A percentile compares a stretch with the other conserved stretches of the same genome.
These are phyloP conservation scores for Anoura caudifer DNA, from an alignment of 2,113 vertebrate genomes.

Conservation along the genomic window DNA sequence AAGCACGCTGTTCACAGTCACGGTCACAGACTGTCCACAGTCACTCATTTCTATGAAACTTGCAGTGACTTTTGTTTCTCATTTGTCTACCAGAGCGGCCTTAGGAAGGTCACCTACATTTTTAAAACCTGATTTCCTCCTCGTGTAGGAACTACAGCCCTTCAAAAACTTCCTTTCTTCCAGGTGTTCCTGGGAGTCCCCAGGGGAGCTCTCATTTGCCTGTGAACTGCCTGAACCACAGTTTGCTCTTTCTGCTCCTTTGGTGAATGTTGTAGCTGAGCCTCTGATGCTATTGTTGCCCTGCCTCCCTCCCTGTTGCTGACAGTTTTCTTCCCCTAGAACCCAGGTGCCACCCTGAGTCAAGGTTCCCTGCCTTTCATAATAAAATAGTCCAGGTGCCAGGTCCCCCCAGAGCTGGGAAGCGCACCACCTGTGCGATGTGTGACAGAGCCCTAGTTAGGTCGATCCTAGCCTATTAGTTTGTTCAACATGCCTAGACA, in stretches of 20 bases:
- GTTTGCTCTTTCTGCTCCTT: neutral
- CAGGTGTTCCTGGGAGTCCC: neutral
- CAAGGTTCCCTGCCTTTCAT: neutral
- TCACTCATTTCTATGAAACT: neutral
- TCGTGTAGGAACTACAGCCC: neutral
- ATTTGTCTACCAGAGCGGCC: neutral
- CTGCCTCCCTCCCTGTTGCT: neutral
- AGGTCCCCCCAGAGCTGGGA: neutral
- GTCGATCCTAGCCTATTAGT: neutral
- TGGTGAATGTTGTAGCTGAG: neutral
- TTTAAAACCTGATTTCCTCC: neutral
- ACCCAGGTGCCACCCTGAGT: neutral
- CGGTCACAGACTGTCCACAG: neutral
- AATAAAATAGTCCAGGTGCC: neutral
- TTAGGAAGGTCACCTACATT: neutral
- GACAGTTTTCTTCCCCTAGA: neutral
- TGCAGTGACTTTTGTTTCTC: neutral
- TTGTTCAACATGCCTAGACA: neutral
- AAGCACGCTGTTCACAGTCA: neutral
- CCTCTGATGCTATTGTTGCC: neutral
- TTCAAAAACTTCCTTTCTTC: neutral
- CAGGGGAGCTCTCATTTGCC: neutral
- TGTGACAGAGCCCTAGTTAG: neutral
- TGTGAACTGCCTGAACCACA: neutral
- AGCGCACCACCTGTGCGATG: neutral